phyloP scores from a whole-genome alignment of 2,113 vertebrate species.

The Erinaceus europaeus region DNA sequence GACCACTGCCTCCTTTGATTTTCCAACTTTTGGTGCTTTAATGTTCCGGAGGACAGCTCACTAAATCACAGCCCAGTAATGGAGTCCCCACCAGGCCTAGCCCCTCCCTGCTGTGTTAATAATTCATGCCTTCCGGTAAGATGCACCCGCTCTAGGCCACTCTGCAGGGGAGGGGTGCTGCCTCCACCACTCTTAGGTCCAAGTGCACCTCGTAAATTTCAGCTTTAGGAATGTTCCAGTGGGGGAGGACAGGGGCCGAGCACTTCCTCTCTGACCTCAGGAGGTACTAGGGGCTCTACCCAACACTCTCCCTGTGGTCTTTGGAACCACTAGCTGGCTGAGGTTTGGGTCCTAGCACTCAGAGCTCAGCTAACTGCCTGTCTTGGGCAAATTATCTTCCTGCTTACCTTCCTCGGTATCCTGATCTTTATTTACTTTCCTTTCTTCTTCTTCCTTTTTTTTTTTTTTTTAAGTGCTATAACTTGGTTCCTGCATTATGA shows the following conservation, averaged over 20 bases:
- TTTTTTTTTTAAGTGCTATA: too few relatives aligned
- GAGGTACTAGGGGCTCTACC: neutral
- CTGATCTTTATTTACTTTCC: too few relatives aligned
- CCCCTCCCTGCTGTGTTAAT: constrained; percentile 73
- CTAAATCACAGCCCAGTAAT: constrained; percentile 82
- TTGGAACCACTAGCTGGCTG: neutral
- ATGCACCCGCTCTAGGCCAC: neutral
- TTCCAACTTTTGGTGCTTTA: constrained; percentile 69
- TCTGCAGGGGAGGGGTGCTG: neutral
- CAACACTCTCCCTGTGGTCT: neutral
- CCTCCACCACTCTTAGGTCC: neutral
- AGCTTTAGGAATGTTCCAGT: neutral
- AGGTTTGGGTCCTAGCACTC: neutral
- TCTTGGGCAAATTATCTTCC: too few relatives aligned
- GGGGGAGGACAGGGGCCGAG: neutral
- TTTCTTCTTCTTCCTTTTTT: too few relatives aligned
- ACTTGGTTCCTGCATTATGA: too few relatives aligned
- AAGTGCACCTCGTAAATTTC: constrained; percentile 39
- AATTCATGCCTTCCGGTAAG: constrained; percentile 84
- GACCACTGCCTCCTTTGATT: constrained; percentile 13
- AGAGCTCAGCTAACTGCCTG: too few relatives aligned
- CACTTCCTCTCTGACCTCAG: neutral
- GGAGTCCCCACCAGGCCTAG: constrained; percentile 45
- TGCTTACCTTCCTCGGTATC: too few relatives aligned
- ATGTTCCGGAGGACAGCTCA: constrained; percentile 78